These are phyloP conservation scores for Notospermus geniculatus DNA, from an alignment of 1,140 invertebrate species.

Conservation along the genomic window DNA sequence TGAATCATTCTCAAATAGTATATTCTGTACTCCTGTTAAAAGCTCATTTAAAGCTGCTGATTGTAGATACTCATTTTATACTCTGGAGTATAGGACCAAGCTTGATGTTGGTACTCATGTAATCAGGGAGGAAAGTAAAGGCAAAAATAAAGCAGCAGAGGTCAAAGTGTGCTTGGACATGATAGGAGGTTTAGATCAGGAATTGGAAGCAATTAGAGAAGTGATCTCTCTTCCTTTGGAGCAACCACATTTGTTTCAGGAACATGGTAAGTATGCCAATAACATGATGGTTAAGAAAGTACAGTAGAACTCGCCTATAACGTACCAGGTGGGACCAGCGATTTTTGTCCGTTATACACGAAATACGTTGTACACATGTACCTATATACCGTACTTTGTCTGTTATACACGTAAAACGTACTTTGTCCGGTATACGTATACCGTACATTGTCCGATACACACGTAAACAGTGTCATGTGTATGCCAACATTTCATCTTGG, in stretches of 20 bases:
- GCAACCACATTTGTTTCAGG: conserved; percentile 27
- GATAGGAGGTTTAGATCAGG: conserved; percentile 35
- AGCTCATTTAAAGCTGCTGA: background rate
- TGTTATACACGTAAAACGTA: too few species aligned
- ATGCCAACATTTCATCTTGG: too few species aligned
- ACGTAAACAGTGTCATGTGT: too few species aligned
- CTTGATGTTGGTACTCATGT: conserved; percentile 13
- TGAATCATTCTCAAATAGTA: background rate
- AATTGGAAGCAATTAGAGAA: conserved; percentile 34
- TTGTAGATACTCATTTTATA: conserved; percentile 21
- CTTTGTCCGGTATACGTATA: too few species aligned
- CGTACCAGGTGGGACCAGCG: too few species aligned
- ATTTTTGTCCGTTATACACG: too few species aligned
- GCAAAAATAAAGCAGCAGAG: background rate
- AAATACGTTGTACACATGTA: too few species aligned
- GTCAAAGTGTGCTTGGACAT: conserved; percentile 24
- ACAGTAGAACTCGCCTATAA: too few species aligned
- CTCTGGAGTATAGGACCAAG: conserved; percentile 23
- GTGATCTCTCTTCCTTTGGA: conserved; percentile 33
- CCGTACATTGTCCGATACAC: too few species aligned
- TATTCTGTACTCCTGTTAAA: background rate
- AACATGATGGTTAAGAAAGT: too few species aligned
- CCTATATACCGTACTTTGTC: too few species aligned
- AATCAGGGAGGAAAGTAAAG: background rate
- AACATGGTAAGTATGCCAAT: conserved; percentile 35